A percentile compares a stretch with the other conserved stretches of the same genome.
phyloP scores from a whole-genome alignment of 2,113 vertebrate species.

The Peromyscus leucopus region DNA sequence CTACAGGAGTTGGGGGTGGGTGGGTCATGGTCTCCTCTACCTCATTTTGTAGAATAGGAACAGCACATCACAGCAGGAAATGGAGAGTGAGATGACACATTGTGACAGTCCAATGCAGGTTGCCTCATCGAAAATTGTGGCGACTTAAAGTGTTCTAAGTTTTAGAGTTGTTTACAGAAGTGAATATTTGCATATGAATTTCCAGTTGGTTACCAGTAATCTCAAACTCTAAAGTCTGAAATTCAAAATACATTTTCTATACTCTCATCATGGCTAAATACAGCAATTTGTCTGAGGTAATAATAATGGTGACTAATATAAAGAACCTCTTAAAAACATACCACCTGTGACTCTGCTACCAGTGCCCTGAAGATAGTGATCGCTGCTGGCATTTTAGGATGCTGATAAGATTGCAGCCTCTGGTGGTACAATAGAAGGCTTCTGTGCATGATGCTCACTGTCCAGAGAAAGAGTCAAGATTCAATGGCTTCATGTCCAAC shows the following conservation, averaged over 20 bases:
- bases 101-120: not conserved
- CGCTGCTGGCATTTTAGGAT: not conserved
- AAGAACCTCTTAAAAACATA: not conserved
- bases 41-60: not conserved
- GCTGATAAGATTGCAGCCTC: not conserved
- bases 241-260: not conserved
- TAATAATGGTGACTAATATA: not conserved
- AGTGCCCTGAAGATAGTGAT: not conserved
- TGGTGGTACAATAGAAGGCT: not conserved
- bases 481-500: not conserved
- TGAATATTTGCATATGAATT: not conserved
- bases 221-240: not conserved
- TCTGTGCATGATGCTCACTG: not conserved
- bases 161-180: not conserved
- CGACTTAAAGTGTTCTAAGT: not conserved
- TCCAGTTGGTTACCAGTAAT: not conserved
- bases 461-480: not conserved
- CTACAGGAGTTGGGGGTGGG: not conserved
- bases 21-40: not conserved
- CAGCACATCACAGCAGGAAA: not conserved
- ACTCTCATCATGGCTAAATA: slow-evolving; percentile 1
- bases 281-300: not conserved
- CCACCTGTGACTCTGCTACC: not conserved
- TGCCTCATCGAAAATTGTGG: not conserved
- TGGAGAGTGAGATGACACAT: not conserved